Base-by-base conservation (phyloP, 1,140 invertebrate species). In the Anastatus disparis region DNA sequence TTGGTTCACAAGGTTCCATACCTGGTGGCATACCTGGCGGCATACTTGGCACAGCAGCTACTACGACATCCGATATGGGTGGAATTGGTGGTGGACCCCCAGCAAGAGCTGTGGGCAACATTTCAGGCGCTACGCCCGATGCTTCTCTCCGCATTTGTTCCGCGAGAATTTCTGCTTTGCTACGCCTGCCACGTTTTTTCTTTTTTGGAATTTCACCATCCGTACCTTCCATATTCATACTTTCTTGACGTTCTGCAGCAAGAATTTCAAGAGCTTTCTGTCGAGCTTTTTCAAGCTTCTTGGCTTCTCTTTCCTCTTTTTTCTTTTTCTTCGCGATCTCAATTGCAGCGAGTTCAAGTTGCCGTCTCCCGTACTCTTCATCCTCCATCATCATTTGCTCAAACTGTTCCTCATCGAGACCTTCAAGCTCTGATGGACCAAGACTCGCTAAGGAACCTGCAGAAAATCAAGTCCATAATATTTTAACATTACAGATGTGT, bases 301-400 rank as follows among this genome's bases (percentile, higher is more conserved):
- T 88, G 1, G 87, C 87, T 65, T 89, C 86, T 0, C 88, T 82
- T 38, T 90, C 89, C 35, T 88, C 81, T 65, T 87, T 87, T 48
- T 87, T 87, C 38, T 89, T 89, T 73, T 89, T 89, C 52, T 89
- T 89, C 26, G 88, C 88, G n/a, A 89, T 87, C 52, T 83, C 88
- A 6, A 86, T 81, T 0, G 86, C 84, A 0, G 85, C 87, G 0
- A 89, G 52, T 26, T 90, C 87, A 0, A 89, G 75, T 44, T 89
- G 89, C 0, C 87, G 83, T 44, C 87, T 86, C 1, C 87, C 88
- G 26, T 88, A 89, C 69, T 90, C 88, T 77, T 91, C 89, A 73
- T 90, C 89, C 68, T 89, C 87, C 78, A 90, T 89, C 88, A 89
- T 90, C 81, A 87, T 86, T 62, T 87, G 85, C 2, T 88, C 88